These are phyloP conservation scores for Melanerpes formicivorus DNA, from an alignment of 2,113 vertebrate species.

Conservation along the genomic window DNA sequence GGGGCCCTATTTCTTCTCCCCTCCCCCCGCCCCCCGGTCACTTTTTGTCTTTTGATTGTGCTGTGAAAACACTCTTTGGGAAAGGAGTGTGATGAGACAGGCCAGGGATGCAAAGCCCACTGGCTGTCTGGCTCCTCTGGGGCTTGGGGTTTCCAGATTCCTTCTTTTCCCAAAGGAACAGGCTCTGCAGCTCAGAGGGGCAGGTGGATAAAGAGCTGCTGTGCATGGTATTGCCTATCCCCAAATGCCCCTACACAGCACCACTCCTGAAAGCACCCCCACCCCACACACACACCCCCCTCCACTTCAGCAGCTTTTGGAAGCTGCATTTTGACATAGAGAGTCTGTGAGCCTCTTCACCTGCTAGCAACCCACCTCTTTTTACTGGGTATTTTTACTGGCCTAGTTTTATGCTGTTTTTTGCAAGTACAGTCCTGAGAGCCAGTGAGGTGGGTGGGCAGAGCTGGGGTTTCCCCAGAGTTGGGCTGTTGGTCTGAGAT, in stretches of 20 bases:
- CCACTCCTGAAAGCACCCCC: neutral
- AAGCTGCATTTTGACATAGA: neutral
- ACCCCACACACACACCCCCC: too few relatives aligned
- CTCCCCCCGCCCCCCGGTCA: too few relatives aligned
- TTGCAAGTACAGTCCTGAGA: neutral
- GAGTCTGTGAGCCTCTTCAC: neutral
- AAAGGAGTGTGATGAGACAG: neutral
- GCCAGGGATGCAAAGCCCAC: neutral
- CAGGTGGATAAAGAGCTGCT: neutral
- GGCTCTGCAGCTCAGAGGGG: fast-evolving
- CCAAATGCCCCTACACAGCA: neutral
- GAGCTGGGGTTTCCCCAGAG: neutral
- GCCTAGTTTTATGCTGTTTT: neutral
- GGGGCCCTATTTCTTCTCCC: neutral
- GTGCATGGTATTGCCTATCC: neutral
- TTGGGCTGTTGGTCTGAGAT: fast-evolving
- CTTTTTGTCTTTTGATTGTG: neutral
- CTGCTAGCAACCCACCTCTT: neutral
- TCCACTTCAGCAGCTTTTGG: neutral
- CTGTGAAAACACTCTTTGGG: neutral
- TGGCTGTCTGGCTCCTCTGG: neutral
- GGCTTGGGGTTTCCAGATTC: neutral
- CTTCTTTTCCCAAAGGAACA: neutral
- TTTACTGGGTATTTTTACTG: neutral
- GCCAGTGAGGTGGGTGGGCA: neutral